Base-by-base conservation (phyloP, 2,113 vertebrate species). In the Cettia cetti region DNA sequence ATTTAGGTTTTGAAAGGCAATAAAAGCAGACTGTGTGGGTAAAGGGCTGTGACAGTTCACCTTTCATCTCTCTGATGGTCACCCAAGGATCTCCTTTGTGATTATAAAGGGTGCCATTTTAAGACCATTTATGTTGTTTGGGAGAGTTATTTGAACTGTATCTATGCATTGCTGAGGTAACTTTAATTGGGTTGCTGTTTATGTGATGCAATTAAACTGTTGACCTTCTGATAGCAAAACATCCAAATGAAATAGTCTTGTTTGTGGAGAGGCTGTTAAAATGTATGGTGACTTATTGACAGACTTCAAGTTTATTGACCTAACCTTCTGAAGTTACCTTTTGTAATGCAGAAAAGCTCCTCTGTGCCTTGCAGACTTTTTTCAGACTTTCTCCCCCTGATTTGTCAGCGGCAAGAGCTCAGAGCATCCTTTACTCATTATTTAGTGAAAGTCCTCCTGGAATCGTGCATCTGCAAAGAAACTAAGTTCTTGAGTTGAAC, bases 191-290 rank as follows among this genome's bases (percentile, higher is more conserved):
- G 31, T 77, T 90, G 37, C 47, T 75, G 49, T 89, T 93, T 82
- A 89, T 44, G 60, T 63, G 40, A 86, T 75, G 60, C 44, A 92
- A 9, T 92, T 94, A 94, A 77, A 81, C 76, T 93, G 20, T 66
- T 92, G 39, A 90, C 33, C 15, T 66, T 92, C 64, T 89, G 83
- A 81, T 44, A 66, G 50, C 52, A 86, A 95, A 89, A 60, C 79
- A 52, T 56, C 40, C 68, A 64, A 90, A 86, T 68, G 30, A 95
- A 94, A 74, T 56, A 44, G 28, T 40, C 56, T 78, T 92, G 47
- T 93, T 92, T 86, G 76, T 64, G 80, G 86, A 94, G 70, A 35
- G 9, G 33, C 27, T 92, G 44, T 92, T 90, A 92, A 95, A 96
- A 92, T 71, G 39, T 92, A 40, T 77, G 66, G 75, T 57, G 52